Evolutionary conservation across 2,888 invertebrate species (phyloP).

Genomic region (Dryadula phaetusa): DNA sequence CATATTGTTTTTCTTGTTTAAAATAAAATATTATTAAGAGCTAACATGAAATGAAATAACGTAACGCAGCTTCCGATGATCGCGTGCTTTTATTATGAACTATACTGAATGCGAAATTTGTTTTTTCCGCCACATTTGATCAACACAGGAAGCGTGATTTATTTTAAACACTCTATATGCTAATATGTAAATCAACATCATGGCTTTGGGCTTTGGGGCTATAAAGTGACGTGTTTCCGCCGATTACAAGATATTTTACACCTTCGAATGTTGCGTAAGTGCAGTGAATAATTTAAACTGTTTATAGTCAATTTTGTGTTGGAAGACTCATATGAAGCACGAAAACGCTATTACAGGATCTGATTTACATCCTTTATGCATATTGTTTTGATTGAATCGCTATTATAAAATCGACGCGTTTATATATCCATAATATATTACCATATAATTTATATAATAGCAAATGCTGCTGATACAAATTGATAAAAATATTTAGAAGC

Average conservation of each 20-base stretch:
- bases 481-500: background rate
- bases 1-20: background rate
- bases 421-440: background rate
- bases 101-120: conserved; percentile 59
- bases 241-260: conserved; percentile 44
- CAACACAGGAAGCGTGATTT: conserved; percentile 61
- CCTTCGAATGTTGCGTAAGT: conserved; percentile 36
- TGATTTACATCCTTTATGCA: conserved; percentile 22
- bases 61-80: conserved; percentile 60
- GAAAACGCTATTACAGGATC: conserved; percentile 22
- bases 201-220: conserved; percentile 1
- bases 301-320: conserved; percentile 11
- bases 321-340: conserved; percentile 21
- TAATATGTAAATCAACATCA: conserved; percentile 48
- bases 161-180: conserved; percentile 53
- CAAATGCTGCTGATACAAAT: background rate
- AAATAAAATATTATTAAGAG: background rate
- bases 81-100: conserved; percentile 57
- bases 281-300: conserved; percentile 20
- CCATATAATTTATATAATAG: background rate
- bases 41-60: conserved; percentile 12
- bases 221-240: conserved; percentile 44
- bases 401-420: background rate
- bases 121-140: conserved; percentile 50
- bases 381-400: conserved; percentile 13